Evolutionary conservation across 2,888 invertebrate genomes (phyloP).

Genomic region (Chymomyza amoena): DNA sequence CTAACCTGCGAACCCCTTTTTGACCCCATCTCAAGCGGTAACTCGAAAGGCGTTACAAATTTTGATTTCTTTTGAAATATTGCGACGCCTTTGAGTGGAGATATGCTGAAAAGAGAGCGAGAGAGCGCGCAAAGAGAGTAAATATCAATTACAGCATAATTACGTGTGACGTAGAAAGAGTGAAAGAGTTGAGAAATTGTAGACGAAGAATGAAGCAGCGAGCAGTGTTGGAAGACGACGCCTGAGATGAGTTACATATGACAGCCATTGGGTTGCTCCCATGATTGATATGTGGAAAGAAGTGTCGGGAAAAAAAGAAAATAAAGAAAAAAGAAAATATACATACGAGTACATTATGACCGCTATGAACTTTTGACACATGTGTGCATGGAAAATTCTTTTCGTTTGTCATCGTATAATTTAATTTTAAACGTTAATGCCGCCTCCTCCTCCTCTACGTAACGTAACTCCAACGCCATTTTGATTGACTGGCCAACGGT

Average conservation of each 20-base stretch:
- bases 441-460: too few species aligned
- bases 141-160: constrained; percentile 74
- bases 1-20: constrained; percentile 46
- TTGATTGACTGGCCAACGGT: constrained; percentile 64
- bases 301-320: background rate
- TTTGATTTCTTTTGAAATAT: constrained; percentile 71
- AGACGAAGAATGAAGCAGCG: background rate
- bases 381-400: constrained; percentile 44
- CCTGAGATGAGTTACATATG: constrained; percentile 33
- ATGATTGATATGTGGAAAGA: constrained; percentile 65
- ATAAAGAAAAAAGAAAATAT: too few species aligned
- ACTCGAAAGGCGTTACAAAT: constrained; percentile 66
- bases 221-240: constrained; percentile 5
- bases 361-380: constrained; percentile 48
- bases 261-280: constrained; percentile 35
- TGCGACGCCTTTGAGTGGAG: constrained; percentile 48
- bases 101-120: constrained; percentile 19
- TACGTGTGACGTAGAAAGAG: constrained; percentile 64
- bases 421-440: constrained; percentile 60
- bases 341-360: constrained; percentile 37
- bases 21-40: constrained; percentile 40
- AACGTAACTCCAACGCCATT: constrained; percentile 23
- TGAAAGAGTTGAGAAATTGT: background rate
- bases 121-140: constrained; percentile 40
- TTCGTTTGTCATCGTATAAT: constrained; percentile 70